A percentile compares a stretch with the other conserved stretches of the same genome.
Evolutionary conservation across 2,113 vertebrate genomes (phyloP).

Genomic region (Addax nasomaculatus): DNA sequence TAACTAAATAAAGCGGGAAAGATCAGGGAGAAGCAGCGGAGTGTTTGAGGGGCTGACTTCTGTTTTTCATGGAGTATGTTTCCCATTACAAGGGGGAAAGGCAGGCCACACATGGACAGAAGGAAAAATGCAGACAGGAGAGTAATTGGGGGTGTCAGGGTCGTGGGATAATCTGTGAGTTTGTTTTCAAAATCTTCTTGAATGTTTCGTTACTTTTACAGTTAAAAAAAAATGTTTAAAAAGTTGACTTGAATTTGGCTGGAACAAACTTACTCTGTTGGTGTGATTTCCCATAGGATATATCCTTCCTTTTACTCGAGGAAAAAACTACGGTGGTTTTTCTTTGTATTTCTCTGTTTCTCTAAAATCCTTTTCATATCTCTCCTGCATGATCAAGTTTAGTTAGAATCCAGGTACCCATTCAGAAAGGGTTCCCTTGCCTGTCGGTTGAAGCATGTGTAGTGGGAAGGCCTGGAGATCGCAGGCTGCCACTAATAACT

Average conservation of each 20-base stretch:
- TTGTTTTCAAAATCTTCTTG: conserved; percentile 48
- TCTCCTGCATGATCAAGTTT: background rate
- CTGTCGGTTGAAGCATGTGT: fast-evolving
- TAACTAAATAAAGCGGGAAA: background rate
- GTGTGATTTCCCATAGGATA: background rate
- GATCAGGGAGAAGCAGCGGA: background rate
- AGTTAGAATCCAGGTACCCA: background rate
- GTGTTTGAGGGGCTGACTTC: background rate
- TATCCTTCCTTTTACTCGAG: background rate
- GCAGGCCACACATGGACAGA: conserved; percentile 53
- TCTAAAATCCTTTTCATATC: background rate
- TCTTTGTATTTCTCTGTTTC: background rate
- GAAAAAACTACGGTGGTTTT: fast-evolving
- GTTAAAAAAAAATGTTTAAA: background rate
- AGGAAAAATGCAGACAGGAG: conserved; percentile 22
- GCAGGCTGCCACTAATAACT: fast-evolving
- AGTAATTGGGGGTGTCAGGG: conserved; percentile 33
- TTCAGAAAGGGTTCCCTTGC: background rate
- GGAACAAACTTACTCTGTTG: background rate
- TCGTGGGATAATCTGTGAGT: conserved; percentile 48
- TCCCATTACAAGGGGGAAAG: conserved; percentile 9
- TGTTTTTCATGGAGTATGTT: background rate
- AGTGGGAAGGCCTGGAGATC: fast-evolving
- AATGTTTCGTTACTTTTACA: conserved; percentile 27
- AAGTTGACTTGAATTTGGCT: background rate